These are phyloP conservation scores for Agriotes lineatus DNA, from an alignment of 2,888 invertebrate genomes.

Conservation along the genomic window DNA sequence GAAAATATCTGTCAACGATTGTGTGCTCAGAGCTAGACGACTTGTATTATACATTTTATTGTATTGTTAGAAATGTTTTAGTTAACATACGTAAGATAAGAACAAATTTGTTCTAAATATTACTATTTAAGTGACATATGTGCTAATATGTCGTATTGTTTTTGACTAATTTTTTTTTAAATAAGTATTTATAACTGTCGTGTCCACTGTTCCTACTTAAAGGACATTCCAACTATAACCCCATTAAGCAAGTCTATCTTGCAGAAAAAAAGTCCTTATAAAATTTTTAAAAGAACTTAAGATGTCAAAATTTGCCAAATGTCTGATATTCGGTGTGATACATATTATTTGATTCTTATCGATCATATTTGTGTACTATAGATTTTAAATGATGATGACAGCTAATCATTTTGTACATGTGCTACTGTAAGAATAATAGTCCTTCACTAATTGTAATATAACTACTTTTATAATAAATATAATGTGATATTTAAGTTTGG, in stretches of 20 bases:
- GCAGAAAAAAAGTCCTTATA: background rate
- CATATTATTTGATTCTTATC: background rate
- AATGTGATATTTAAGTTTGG: too few relatives aligned
- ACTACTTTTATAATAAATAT: too few relatives aligned
- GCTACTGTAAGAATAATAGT: too few relatives aligned
- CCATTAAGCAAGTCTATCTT: background rate
- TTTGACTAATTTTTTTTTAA: background rate
- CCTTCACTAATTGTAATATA: too few relatives aligned
- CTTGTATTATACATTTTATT: background rate
- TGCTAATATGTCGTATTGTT: background rate
- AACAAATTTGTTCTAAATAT: too few relatives aligned
- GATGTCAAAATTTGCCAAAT: too few relatives aligned
- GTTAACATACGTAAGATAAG: too few relatives aligned
- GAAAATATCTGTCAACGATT: slow-evolving; percentile 84
- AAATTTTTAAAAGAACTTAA: background rate
- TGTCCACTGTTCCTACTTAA: slow-evolving; percentile 2
- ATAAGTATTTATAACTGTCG: background rate
- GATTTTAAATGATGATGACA: slow-evolving; percentile 1
- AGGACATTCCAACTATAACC: slow-evolving; percentile 2
- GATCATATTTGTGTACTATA: background rate
- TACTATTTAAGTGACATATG: too few relatives aligned
- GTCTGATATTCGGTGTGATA: background rate
- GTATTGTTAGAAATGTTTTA: too few relatives aligned
- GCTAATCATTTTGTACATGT: background rate
- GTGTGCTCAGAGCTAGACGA: slow-evolving; percentile 26